phyloP scores from a whole-genome alignment of 1,140 invertebrate species.

The Conopomorpha cramerella region DNA sequence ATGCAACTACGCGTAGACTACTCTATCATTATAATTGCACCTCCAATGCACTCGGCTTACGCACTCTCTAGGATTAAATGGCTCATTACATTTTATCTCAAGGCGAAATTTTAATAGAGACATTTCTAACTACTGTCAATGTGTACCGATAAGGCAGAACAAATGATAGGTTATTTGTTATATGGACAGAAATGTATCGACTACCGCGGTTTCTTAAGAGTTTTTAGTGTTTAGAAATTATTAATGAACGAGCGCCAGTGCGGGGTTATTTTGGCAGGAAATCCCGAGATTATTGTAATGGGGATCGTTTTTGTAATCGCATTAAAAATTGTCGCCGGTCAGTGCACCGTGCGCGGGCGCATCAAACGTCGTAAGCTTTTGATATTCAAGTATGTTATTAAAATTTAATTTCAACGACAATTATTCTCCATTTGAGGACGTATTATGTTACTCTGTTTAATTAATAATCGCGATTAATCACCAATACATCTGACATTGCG shows the following conservation, averaged over 20 bases:
- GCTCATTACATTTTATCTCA: constrained; percentile 48
- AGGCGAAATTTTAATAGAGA: constrained; percentile 57
- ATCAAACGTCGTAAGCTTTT: constrained; percentile 26
- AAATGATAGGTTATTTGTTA: constrained; percentile 36
- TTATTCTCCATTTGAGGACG: too few relatives aligned
- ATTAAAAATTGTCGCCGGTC: constrained; percentile 46
- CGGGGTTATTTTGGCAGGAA: constrained; percentile 27
- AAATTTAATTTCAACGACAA: constrained; percentile 22
- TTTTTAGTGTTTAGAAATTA: constrained; percentile 28
- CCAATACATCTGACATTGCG: too few relatives aligned
- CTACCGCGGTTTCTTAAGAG: constrained; percentile 16
- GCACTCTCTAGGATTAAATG: constrained; percentile 38
- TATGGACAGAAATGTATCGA: constrained; percentile 8
- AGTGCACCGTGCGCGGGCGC: constrained; percentile 20
- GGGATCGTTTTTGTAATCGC: constrained; percentile 48
- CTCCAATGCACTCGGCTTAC: constrained; percentile 41
- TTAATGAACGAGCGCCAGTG: too few relatives aligned
- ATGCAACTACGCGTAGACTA: constrained; percentile 12
- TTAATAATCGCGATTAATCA: too few relatives aligned
- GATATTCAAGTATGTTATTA: constrained; percentile 23
- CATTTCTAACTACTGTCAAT: constrained; percentile 40
- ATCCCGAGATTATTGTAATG: constrained; percentile 31
- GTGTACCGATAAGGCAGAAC: constrained; percentile 18
- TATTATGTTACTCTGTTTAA: too few relatives aligned
- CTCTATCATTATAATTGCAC: constrained; percentile 46